phyloP scores from a whole-genome alignment of 2,113 vertebrate species.

The Heterotis niloticus region DNA sequence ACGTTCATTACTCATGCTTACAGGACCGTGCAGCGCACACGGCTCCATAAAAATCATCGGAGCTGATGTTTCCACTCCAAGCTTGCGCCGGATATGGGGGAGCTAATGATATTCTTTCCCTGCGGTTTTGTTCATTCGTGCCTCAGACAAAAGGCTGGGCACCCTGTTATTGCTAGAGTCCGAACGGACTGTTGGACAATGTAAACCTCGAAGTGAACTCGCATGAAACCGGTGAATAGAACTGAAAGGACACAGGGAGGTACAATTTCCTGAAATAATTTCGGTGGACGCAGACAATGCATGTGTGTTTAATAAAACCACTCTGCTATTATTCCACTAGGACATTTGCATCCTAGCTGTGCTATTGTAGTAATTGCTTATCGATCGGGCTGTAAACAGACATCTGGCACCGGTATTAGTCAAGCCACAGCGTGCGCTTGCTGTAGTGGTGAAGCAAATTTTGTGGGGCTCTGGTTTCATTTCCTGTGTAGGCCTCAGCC shows the following conservation, averaged over 20 bases:
- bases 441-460: too few relatives aligned
- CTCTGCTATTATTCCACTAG: neutral
- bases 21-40: neutral
- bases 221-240: neutral
- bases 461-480: neutral
- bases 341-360: neutral
- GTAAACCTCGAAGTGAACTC: neutral
- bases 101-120: neutral
- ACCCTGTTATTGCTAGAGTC: neutral
- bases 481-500: neutral
- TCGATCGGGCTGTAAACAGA: neutral
- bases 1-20: conserved; percentile 42
- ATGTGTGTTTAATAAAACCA: conserved; percentile 5
- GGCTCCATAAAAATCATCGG: neutral
- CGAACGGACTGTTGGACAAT: neutral
- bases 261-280: neutral
- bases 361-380: conserved; percentile 14
- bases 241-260: neutral
- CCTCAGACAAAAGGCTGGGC: neutral
- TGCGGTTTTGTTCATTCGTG: neutral
- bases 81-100: neutral
- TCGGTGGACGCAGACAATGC: neutral
- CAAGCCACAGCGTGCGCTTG: neutral
- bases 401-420: conserved; percentile 8
- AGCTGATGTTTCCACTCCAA: neutral